These are phyloP conservation scores for Alviniconcha strummeri DNA, from an alignment of 2,888 invertebrate genomes.

Conservation along the genomic window DNA sequence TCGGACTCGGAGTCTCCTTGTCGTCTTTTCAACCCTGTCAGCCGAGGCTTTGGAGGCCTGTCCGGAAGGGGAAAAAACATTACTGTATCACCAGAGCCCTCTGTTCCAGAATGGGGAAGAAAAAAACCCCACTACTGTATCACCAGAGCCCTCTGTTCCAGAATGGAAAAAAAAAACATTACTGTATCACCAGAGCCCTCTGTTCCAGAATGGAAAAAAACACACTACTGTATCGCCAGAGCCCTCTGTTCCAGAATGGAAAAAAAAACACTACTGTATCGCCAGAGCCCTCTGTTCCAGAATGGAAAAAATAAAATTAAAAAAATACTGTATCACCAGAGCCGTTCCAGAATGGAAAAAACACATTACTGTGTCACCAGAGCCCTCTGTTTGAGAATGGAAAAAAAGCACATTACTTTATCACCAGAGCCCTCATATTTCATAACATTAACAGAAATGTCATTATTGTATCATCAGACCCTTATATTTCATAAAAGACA, in stretches of 20 bases:
- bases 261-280: background rate
- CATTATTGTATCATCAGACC: background rate
- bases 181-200: too few species aligned
- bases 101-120: background rate
- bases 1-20: background rate
- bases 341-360: background rate
- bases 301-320: background rate
- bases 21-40: slow-evolving; percentile 6
- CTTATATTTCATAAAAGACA: background rate
- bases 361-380: background rate
- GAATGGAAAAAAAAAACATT: too few species aligned
- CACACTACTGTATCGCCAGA: background rate
- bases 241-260: background rate
- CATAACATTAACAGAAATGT: too few species aligned
- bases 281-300: background rate
- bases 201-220: background rate
- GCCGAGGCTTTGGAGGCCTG: background rate
- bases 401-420: background rate
- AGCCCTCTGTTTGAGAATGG: background rate
- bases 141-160: too few species aligned
- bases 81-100: background rate
- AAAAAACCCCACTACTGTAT: background rate
- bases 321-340: too few species aligned
- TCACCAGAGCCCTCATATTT: background rate
- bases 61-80: background rate